These are phyloP conservation scores for Mirounga angustirostris DNA, from an alignment of 2,113 vertebrate species.

Conservation along the genomic window DNA sequence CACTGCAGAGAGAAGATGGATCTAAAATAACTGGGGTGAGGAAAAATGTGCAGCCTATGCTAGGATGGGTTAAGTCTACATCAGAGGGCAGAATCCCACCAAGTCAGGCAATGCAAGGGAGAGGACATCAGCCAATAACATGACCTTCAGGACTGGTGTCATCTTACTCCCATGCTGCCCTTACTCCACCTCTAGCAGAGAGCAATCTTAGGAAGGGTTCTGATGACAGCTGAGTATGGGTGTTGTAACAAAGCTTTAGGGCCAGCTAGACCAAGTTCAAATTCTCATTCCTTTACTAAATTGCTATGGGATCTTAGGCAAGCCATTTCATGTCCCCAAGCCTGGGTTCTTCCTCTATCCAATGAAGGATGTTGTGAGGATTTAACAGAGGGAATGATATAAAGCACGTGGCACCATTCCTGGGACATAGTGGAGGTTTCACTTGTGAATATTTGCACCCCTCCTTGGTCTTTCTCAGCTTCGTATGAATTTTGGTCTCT, in stretches of 20 bases:
- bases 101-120: not conserved
- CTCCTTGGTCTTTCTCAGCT: not conserved
- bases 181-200: not conserved
- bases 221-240: not conserved
- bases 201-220: not conserved
- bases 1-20: not conserved
- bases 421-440: not conserved
- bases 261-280: not conserved
- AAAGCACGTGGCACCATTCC: not conserved
- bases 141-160: not conserved
- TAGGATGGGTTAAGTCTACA: not conserved
- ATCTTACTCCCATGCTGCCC: not conserved
- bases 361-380: not conserved
- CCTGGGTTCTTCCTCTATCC: not conserved
- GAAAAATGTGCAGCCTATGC: not conserved
- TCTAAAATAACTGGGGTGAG: not conserved
- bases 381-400: not conserved
- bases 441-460: not conserved
- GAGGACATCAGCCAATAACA: not conserved
- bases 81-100: not conserved
- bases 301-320: not conserved
- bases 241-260: not conserved
- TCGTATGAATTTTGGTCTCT: not conserved
- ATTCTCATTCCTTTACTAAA: not conserved
- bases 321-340: not conserved